Conservation (phyloP, 2,113 vertebrate genomes). For the Choloepus hoffmanni region DNA sequence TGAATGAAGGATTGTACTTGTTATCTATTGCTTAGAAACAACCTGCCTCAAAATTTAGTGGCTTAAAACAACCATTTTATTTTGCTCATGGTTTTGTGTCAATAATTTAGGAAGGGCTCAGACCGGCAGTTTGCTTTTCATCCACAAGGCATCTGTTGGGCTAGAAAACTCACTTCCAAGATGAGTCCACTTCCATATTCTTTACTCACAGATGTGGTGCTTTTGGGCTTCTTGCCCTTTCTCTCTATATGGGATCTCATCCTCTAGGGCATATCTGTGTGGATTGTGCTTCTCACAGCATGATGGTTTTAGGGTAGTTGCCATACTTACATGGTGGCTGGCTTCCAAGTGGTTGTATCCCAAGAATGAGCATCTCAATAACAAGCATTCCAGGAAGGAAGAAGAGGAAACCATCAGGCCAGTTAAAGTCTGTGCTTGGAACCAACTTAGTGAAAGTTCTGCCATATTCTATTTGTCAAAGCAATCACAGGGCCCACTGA, state of each 20-base stretch:
- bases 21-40: constrained; percentile 27
- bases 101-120: background rate
- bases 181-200: background rate
- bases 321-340: background rate
- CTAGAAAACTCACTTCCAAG: background rate
- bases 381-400: background rate
- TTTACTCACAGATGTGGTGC: background rate
- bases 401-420: background rate
- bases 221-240: background rate
- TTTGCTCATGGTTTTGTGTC: background rate
- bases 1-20: background rate
- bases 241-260: background rate
- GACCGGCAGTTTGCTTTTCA: background rate
- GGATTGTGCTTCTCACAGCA: background rate
- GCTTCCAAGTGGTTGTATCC: background rate
- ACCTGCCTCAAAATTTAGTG: background rate
- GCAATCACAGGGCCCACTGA: background rate
- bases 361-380: background rate
- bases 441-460: background rate
- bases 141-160: background rate
- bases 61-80: constrained; percentile 42
- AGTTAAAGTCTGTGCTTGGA: background rate
- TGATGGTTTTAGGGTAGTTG: background rate
- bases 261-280: background rate
- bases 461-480: background rate